Percentiles rank a stretch among this genome's conserved stretches.
phyloP scores from a whole-genome alignment of 1,140 invertebrate genomes.

The Temnothorax nylanderi region DNA sequence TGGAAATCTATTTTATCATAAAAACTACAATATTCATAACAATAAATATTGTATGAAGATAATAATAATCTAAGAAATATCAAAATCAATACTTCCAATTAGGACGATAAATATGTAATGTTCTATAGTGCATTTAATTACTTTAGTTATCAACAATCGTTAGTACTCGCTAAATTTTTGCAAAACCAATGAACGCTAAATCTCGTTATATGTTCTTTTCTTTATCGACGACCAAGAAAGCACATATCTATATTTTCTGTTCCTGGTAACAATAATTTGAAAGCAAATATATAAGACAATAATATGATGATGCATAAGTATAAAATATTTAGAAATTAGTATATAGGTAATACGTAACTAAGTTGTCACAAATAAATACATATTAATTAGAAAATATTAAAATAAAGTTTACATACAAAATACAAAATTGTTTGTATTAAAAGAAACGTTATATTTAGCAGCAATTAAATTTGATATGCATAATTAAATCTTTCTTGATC shows the following conservation, averaged over 20 bases:
- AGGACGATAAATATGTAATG: background rate
- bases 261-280: slow-evolving; percentile 7
- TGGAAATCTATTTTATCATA: slow-evolving; percentile 15
- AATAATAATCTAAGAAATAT: background rate
- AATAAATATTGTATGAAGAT: background rate
- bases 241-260: background rate
- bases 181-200: background rate
- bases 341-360: background rate
- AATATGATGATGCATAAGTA: background rate
- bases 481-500: background rate
- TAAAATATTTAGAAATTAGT: background rate
- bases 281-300: background rate
- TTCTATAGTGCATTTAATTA: background rate
- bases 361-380: background rate
- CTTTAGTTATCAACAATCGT: background rate
- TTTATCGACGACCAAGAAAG: background rate
- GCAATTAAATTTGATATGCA: background rate
- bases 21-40: background rate
- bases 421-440: background rate
- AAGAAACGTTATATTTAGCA: background rate
- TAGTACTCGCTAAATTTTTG: background rate
- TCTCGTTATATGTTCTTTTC: background rate
- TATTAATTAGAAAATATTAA: background rate
- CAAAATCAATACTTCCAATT: background rate
- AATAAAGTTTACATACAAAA: background rate